Base-by-base conservation (phyloP, 2,797 vertebrate genomes). In the Thamnophis elegans region DNA sequence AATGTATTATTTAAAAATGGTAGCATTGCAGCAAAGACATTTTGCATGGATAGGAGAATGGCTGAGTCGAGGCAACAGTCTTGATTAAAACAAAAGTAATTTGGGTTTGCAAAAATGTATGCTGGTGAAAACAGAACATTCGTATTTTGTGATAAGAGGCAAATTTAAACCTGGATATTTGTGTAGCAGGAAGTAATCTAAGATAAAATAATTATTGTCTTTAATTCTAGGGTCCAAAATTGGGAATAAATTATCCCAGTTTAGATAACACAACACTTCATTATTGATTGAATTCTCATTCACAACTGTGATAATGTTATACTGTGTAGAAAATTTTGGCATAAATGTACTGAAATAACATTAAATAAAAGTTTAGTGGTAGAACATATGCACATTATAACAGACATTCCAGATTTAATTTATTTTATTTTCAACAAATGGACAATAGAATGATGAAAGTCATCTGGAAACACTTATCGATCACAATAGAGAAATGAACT, bases 1-100 rank as follows among this genome's bases (percentile, higher is more conserved):
- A 32, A 87, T 93, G n/a, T 54, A 14, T 91, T 93, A 68, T 93
- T 94, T 51, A 93, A 96, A 95, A 89, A 91, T 93, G 91, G 87
- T 95, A 94, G 93, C 94, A 94, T 1, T 1, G 14, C 0, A 9
- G 68, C 60, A 94, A 96, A 97, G 95, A 95, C 94, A 93, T 96
- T 97, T 96, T 95, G 91, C 94, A 94, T 93, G 32, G n/a, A 62
- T 47, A 28, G 51, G 87, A 26, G 0, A 1, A 92, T 95, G 93
- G 94, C 87, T 94, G 96, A 95, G 95, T 36, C 32, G 90, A 87
- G 68, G 92, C 88, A 53, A 92, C 91, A 93, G 93, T 91, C 22
- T 91, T 68, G 91, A 95, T 95, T 96, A 93, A 92, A 87, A 47
- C 56, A 62, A 93, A 97, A 94, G 93, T 95, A 95, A 96, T 96